Conservation (phyloP, 2,113 vertebrate species). For the Malurus alboscapulatus region DNA sequence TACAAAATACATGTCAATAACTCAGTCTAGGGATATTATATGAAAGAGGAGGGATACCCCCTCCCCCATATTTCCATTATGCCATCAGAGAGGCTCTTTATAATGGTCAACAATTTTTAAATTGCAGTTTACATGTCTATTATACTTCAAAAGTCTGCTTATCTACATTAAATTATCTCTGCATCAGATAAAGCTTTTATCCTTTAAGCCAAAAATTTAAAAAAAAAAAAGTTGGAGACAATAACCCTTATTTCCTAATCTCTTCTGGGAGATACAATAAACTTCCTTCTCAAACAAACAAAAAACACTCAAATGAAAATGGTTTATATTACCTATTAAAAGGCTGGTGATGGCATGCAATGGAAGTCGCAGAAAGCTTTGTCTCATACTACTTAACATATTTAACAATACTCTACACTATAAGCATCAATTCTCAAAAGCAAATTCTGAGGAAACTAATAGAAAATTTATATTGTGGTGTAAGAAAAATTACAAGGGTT, state of each 20-base stretch:
- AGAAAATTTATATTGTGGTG: background rate
- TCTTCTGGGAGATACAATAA: background rate
- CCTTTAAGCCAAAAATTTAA: background rate
- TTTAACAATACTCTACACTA: background rate
- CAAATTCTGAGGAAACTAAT: background rate
- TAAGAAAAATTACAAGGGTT: background rate
- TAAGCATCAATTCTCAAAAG: background rate
- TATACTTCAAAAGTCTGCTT: background rate
- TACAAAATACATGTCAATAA: background rate
- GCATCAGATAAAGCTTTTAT: background rate
- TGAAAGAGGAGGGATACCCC: background rate
- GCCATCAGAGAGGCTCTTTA: background rate
- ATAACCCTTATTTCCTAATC: background rate
- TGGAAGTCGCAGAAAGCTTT: background rate
- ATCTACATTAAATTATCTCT: background rate
- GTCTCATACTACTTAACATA: background rate
- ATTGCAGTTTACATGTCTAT: background rate
- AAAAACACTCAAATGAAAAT: background rate
- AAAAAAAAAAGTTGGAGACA: background rate
- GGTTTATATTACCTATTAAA: background rate
- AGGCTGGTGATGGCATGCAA: background rate
- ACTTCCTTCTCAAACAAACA: background rate
- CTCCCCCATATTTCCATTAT: rapidly evolving
- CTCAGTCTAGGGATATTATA: background rate
- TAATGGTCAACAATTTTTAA: background rate